Base-by-base conservation (phyloP, 1,140 invertebrate genomes). In the Drosophila murphyi region DNA sequence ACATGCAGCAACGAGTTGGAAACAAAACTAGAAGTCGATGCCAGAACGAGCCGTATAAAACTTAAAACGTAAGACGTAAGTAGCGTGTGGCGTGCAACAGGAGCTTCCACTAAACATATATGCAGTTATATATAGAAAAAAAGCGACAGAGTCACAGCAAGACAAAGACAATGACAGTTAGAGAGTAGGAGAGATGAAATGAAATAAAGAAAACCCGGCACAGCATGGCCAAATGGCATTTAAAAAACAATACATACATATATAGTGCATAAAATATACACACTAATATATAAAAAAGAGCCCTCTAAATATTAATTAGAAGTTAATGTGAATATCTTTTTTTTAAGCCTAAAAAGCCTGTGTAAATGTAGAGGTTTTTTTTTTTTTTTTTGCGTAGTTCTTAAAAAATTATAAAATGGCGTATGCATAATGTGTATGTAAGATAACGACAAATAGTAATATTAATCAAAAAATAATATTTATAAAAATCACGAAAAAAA, bases 1-100 rank as follows among this genome's bases (percentile, higher is more conserved):
- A 91, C 20, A 92, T 93, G 63, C 92, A 95, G 95, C 95, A 75
- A 95, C 95, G 93, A 95, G 93, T 93, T 95, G 95, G 95, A 95
- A 95, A 92, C 95, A 95, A 81, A 95, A 95, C 93, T 95, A 90
- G 90, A 70, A 71, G 45, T 68, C 56, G 67, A 74, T 70, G 70
- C 41, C 55, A 59, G 5, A 45, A 59, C 67, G 76, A 70, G 32
- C 35, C 43, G 43, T 54, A 31, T 31, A 68, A 35, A 70, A 55
- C 56, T 52, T 68, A 63, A 55, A 67, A 68, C 82, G 77, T 62
- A 55, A 68, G 74, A 86, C 71, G 78, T 82, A 57, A 76, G 82
- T 63, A 74, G 57, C 69, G 72, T 76, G 69, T 70, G 77, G 77
- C 80, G 80, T 82, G 90, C 80, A 91, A 91, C 90, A 91, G 80